Evolutionary conservation across 1,140 invertebrate genomes (phyloP), one percentile per base, ranked within the genome.

Genomic region (Aphaenogaster ashmeadi): DNA sequence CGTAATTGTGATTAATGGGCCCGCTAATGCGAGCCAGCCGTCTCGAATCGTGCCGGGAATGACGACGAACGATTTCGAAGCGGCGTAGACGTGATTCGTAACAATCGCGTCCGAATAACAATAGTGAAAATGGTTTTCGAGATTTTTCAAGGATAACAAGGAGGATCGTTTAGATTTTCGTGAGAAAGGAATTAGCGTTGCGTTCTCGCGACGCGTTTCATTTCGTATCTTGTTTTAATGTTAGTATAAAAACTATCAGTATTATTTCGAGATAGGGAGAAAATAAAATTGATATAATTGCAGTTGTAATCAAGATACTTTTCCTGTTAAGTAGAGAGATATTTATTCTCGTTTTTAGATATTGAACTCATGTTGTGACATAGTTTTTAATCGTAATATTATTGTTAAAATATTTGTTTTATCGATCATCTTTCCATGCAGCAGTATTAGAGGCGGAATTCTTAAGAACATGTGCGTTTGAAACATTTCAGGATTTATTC

Each of bases 1-100:
- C 94, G 93, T 94, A 94, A 95, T 95, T 95, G 93, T 94, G 94
- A 95, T 94, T 93, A 95, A 95, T 94, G 94, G 93, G 86, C 47
- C 83, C 72, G 91, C 91, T 94, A 94, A 93, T 94, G 89, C 90
- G 56, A 85, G 84, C 80, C 87, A 79, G 64, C 83, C 86, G 88
- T 64, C 84, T 88, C 91, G 89, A 92, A 90, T 93, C 88, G 89
- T 91, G 86, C 81, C 80, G 89, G 80, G 80, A 89, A 92, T 91
- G 90, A 93, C 91, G 91, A 93, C 92, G 90, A 91, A 88, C 79
- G 87, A 91, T 93, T 93, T 93, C 80, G 86, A 87, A 84, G 85
- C 38, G 21, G 62, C 38, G 36, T 84, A 54, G 41, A 90, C 78
- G 87, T 77, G 87, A 89, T 90, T 88, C 78, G 62, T 89, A 87